Evolutionary conservation across 2,797 vertebrate species (phyloP).

Genomic region (Poeciliopsis infans): DNA sequence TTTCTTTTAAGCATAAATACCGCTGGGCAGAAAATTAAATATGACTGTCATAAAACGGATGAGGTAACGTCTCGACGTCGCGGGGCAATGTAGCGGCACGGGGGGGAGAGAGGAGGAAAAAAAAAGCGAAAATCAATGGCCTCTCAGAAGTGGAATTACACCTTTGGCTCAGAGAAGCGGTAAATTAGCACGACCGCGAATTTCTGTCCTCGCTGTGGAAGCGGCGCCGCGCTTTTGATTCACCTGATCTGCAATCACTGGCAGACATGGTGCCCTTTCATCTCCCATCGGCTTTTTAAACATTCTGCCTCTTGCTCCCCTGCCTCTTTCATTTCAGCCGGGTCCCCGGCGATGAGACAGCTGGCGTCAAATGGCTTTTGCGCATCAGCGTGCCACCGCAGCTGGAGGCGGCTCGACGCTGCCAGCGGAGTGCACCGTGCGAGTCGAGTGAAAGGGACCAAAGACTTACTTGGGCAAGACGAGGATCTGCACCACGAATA

Average conservation of each 20-base stretch:
- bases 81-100: conserved; percentile 33
- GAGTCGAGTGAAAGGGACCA: conserved; percentile 7
- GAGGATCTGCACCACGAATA: conserved; percentile 95
- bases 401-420: conserved; percentile 39
- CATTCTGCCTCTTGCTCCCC: conserved; percentile 48
- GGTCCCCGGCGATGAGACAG: conserved; percentile 56
- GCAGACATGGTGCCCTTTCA: conserved; percentile 59
- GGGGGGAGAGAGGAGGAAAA: conserved; percentile 35
- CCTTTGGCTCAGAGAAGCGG: conserved; percentile 52
- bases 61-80: conserved; percentile 60
- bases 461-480: conserved; percentile 95
- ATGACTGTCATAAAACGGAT: conserved; percentile 52
- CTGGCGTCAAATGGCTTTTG: conserved; percentile 59
- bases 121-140: conserved; percentile 58
- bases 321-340: conserved; percentile 42
- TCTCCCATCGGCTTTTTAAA: conserved; percentile 49
- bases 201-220: conserved; percentile 56
- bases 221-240: conserved; percentile 64
- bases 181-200: conserved; percentile 65
- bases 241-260: conserved; percentile 64
- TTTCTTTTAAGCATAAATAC: conserved; percentile 3
- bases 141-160: conserved; percentile 64
- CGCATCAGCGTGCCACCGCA: conserved; percentile 40
- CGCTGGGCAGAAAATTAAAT: conserved; percentile 31
- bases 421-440: neutral